Evolutionary conservation across 2,888 invertebrate species (phyloP).

Genomic region (Arrhopalites spinosus): DNA sequence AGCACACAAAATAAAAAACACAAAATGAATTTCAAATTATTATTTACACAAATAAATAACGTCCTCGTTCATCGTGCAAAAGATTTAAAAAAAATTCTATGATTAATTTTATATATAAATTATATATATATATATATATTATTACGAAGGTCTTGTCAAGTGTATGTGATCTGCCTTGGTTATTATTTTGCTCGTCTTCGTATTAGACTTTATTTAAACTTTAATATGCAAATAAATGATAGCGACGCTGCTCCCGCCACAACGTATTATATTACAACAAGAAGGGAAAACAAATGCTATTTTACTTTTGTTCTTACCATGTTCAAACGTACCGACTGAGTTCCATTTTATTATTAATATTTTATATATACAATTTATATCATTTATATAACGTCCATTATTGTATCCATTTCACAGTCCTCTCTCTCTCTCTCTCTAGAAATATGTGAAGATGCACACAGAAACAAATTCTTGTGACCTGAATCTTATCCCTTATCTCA

Average conservation of each 20-base stretch:
- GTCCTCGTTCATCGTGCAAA: slow-evolving; percentile 4
- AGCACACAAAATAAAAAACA: too few relatives aligned
- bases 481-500: too few relatives aligned
- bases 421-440: too few relatives aligned
- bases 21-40: too few relatives aligned
- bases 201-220: slow-evolving; percentile 1
- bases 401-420: too few relatives aligned
- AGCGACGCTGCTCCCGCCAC: not conserved
- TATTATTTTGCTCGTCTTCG: slow-evolving; percentile 27
- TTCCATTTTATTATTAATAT: not conserved
- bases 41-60: too few relatives aligned
- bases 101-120: not conserved
- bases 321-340: slow-evolving; percentile 15
- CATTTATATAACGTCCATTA: not conserved
- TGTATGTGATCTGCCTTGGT: slow-evolving; percentile 28
- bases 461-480: too few relatives aligned
- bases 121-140: not conserved
- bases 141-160: slow-evolving; percentile 22
- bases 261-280: not conserved
- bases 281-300: too few relatives aligned
- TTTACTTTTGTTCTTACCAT: not conserved
- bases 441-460: too few relatives aligned
- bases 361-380: not conserved
- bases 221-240: too few relatives aligned
- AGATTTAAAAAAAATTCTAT: not conserved